These are phyloP conservation scores for Athene noctua DNA, from an alignment of 2,113 vertebrate species.

Conservation along the genomic window DNA sequence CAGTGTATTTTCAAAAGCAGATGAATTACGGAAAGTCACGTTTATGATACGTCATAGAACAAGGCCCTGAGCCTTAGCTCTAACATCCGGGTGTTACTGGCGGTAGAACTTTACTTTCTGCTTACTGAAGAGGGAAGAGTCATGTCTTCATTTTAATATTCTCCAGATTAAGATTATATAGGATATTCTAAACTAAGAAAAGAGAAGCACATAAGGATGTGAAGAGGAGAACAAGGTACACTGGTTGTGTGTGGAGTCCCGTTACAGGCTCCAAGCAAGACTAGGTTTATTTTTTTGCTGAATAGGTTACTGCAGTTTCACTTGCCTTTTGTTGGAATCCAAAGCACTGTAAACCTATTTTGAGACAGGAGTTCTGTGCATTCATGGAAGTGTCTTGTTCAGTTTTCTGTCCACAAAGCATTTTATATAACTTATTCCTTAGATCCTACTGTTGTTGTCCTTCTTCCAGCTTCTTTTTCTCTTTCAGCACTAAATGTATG, in stretches of 20 bases:
- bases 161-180: not conserved
- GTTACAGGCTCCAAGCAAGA: not conserved
- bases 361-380: not conserved
- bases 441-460: not conserved
- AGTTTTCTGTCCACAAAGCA: not conserved
- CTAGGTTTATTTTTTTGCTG: not conserved
- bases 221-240: not conserved
- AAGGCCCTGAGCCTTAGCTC: not conserved
- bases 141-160: not conserved
- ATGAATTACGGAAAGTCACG: not conserved
- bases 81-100: not conserved
- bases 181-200: not conserved
- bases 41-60: not conserved
- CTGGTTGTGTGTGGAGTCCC: not conserved
- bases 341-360: not conserved
- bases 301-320: not conserved
- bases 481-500: not conserved
- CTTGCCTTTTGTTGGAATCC: not conserved
- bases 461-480: not conserved
- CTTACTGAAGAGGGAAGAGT: not conserved
- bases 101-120: not conserved
- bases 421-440: not conserved
- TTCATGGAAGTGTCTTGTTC: not conserved
- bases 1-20: not conserved
- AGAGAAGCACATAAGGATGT: not conserved